Evolutionary conservation across 2,888 invertebrate species (phyloP).

Genomic region (Stenotaenia linearis): DNA sequence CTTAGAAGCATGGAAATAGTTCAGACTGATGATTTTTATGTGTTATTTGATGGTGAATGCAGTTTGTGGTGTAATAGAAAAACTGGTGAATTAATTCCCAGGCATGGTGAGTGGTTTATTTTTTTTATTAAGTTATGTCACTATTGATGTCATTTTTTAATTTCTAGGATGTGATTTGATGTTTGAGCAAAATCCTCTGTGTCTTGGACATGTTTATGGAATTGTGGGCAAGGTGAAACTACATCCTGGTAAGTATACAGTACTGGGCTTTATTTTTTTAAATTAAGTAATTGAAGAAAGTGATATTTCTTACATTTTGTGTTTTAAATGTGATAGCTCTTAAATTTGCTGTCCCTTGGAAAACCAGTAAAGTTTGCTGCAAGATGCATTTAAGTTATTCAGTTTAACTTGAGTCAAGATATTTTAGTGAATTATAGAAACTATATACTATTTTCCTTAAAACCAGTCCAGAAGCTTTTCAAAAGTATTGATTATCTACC

Average conservation of each 20-base stretch:
- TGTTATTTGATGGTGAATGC: constrained; percentile 79
- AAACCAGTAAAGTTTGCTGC: too few species aligned
- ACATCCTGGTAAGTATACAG: constrained; percentile 39
- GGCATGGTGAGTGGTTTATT: constrained; percentile 59
- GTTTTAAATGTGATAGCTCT: too few species aligned
- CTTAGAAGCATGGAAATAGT: constrained; percentile 71
- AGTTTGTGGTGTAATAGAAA: constrained; percentile 87
- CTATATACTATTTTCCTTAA: too few species aligned
- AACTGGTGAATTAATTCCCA: constrained; percentile 74
- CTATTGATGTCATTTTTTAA: too few species aligned
- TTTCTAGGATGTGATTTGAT: constrained; percentile 76
- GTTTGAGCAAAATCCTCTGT: constrained; percentile 79
- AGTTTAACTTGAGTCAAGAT: too few species aligned
- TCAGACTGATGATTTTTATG: constrained; percentile 80
- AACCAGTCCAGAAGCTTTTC: too few species aligned
- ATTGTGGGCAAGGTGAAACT: constrained; percentile 84
- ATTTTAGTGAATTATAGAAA: too few species aligned
- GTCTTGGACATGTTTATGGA: constrained; percentile 82
- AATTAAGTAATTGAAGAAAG: neutral
- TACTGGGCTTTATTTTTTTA: too few species aligned
- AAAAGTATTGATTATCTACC: too few species aligned
- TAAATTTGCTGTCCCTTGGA: too few species aligned
- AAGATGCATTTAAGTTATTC: too few species aligned
- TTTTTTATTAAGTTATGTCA: neutral
- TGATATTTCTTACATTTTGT: too few species aligned